Evolutionary conservation across 2,797 vertebrate species (phyloP).

Genomic region (Melanotaenia trifasciata): DNA sequence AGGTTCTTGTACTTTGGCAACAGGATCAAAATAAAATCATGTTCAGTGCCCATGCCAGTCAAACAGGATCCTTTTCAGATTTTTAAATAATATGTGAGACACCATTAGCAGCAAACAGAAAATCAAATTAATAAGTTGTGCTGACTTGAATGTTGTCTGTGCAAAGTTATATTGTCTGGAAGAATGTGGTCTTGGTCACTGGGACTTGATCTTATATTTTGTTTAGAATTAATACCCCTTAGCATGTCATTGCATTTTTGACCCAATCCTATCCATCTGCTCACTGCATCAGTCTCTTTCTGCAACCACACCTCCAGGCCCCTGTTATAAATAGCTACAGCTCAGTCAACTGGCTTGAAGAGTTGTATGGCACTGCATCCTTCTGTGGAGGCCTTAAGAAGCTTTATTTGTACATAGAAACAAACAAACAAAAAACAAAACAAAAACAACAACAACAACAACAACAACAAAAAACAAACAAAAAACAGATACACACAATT

Average conservation of each 20-base stretch:
- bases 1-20: background rate
- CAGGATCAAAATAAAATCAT: conserved; percentile 2
- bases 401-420: conserved; percentile 34
- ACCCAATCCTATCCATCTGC: conserved; percentile 52
- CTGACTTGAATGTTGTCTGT: background rate
- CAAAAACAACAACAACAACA: background rate
- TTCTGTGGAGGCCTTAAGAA: conserved; percentile 34
- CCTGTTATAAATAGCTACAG: conserved; percentile 60
- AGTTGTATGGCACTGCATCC: conserved; percentile 32
- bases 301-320: conserved; percentile 46
- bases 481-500: conserved; percentile 24
- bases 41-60: background rate
- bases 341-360: conserved; percentile 45
- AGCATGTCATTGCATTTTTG: conserved; percentile 53
- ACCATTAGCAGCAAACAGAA: conserved; percentile 10
- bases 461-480: conserved; percentile 1
- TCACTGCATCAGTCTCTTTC: conserved; percentile 46
- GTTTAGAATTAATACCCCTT: conserved; percentile 48
- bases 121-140: conserved; percentile 16
- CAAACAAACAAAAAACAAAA: conserved; percentile 20
- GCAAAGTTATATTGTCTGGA: conserved; percentile 23
- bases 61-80: background rate
- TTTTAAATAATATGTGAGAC: background rate
- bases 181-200: conserved; percentile 24
- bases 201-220: conserved; percentile 60